phyloP scores from a whole-genome alignment of 1,140 invertebrate genomes.

The Aplysia californica region DNA sequence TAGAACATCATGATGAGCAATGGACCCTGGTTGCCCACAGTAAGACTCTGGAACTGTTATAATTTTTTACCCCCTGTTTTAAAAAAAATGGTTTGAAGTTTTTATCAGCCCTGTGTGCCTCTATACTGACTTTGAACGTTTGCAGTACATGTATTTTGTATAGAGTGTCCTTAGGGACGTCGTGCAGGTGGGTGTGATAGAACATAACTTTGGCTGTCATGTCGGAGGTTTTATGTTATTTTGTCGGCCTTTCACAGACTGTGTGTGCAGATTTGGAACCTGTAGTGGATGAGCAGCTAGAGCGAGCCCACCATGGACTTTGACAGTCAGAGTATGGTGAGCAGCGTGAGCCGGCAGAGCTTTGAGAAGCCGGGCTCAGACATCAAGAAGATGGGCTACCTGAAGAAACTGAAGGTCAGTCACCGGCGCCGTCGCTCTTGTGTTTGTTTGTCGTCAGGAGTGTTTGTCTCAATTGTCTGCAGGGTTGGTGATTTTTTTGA shows the following conservation, averaged over 20 bases:
- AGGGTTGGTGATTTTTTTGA: no score
- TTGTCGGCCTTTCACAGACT: no score
- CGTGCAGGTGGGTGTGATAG: background rate
- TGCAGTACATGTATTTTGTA: background rate
- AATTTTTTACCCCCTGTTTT: no score
- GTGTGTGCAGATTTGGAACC: no score
- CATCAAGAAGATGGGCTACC: constrained; percentile 56
- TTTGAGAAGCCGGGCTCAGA: constrained; percentile 45
- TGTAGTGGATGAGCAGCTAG: background rate
- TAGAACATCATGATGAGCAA: no score
- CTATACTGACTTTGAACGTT: background rate
- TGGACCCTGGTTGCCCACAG: no score
- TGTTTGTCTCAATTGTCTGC: no score
- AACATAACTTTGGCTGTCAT: background rate
- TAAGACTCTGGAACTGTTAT: no score
- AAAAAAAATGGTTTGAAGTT: no score
- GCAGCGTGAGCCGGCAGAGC: background rate
- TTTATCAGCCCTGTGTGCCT: no score
- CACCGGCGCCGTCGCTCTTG: no score
- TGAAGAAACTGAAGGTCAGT: constrained; percentile 64
- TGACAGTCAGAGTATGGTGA: background rate
- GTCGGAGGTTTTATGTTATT: background rate
- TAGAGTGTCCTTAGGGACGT: background rate
- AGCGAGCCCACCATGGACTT: background rate
- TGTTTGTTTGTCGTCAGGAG: no score